Evolutionary conservation across 2,113 vertebrate genomes (phyloP), one percentile per base, ranked within the genome.

Genomic region (Dipodomys stephensi): DNA sequence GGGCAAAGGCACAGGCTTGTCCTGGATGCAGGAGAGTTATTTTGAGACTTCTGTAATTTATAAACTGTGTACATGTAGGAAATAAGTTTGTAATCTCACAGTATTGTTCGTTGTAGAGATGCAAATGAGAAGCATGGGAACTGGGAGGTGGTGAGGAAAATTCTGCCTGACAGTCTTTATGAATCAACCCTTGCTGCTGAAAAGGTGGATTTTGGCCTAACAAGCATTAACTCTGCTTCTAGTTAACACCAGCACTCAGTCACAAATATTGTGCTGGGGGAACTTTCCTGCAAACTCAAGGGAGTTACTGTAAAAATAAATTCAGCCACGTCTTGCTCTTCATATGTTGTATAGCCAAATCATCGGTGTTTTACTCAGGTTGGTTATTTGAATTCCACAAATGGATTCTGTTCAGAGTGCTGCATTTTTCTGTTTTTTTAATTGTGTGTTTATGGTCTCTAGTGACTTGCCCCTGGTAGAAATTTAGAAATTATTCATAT

Each of bases 31-130:
- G 65, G 69, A 87, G 89, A 88, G 46, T 53, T 93, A 1, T 88
- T 87, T 96, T 79, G 60, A 30, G 73, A 12, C 22, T 82, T 57
- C 95, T 95, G 4, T 85, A 62, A 92, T 94, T 95, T 92, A 88
- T 95, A 82, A 69, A 62, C 53, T 71, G 4, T 60, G 53, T 44
- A 4, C 13, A 16, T 57, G 20, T n/a, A 53, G 28, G 64, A 81
- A 83, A 85, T 71, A 49, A n/a, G 62, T 84, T 93, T 57, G 78
- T 73, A 60, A 35, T 69, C 74, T 67, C 73, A 30, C 1, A 10
- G 32, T n/a, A 64, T 53, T 83, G 81, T 62, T 90, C 83, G 30
- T 73, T 83, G 44, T 65, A 44, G 65, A 10, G 44, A 44, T 32
- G 62, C 27, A 35, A 25, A 39, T 5, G 30, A 12, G n/a, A 62